phyloP scores from a whole-genome alignment of 1,140 invertebrate species.

The Caenorhabditis latens region DNA sequence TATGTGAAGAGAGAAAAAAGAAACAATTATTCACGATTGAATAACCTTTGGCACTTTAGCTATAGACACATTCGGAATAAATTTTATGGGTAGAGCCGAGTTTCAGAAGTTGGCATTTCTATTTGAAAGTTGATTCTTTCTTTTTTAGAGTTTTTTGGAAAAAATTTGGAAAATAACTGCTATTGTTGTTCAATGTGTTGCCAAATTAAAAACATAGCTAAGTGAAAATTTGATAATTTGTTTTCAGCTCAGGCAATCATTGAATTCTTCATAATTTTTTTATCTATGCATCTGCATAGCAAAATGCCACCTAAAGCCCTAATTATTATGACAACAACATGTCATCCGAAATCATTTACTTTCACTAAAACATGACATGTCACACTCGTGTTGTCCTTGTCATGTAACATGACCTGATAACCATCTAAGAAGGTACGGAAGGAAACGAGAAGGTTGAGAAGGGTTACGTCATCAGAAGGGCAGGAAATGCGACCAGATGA shows the following conservation, averaged over 20 bases:
- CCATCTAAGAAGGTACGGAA: constrained; percentile 1
- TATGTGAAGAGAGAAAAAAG: constrained; percentile 4
- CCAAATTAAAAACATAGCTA: no score
- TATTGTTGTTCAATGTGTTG: no score
- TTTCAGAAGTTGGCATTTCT: no score
- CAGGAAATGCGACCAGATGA: constrained; percentile 48
- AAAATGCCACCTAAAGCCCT: background rate
- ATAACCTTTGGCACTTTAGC: background rate
- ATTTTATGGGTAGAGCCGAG: no score
- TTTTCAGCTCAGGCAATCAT: no score
- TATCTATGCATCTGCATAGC: no score
- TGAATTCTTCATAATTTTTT: no score
- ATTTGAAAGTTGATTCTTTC: no score
- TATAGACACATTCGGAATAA: no score
- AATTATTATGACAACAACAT: background rate
- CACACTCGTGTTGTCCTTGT: constrained; percentile 48
- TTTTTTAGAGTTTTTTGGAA: no score
- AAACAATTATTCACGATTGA: constrained; percentile 44
- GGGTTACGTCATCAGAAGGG: constrained; percentile 13
- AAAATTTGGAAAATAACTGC: no score
- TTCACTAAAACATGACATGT: constrained; percentile 22
- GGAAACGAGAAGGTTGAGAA: background rate
- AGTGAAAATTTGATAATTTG: no score
- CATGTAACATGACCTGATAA: constrained; percentile 53
- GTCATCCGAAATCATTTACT: background rate